Conservation (phyloP, 1,140 invertebrate species). For the Hesperophylax magnus region DNA sequence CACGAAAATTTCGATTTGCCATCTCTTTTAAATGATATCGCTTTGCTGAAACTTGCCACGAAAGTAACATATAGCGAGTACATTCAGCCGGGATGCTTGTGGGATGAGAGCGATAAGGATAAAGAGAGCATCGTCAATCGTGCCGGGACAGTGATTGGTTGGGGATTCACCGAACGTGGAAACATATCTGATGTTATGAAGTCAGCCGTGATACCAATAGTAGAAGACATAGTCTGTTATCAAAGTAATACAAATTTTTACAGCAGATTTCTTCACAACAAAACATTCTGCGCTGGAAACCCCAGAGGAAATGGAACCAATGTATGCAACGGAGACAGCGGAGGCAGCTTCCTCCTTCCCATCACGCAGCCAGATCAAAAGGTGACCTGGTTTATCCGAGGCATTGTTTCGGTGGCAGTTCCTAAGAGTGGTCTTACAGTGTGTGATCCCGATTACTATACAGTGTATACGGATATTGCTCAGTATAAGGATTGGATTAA, state of each 20-base stretch:
- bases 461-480: conserved; percentile 73
- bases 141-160: conserved; percentile 47
- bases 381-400: conserved; percentile 71
- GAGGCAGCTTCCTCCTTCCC: conserved; percentile 73
- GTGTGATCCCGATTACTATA: conserved; percentile 73
- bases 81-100: conserved; percentile 49
- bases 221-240: conserved; percentile 40
- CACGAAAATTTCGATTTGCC: conserved; percentile 38
- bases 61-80: conserved; percentile 46
- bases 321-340: conserved; percentile 74
- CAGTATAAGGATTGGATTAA: conserved; percentile 73
- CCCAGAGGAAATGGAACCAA: conserved; percentile 43
- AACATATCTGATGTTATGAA: conserved; percentile 22
- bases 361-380: conserved; percentile 63
- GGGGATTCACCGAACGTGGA: conserved; percentile 43
- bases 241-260: conserved; percentile 47
- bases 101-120: conserved; percentile 38
- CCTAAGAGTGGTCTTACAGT: conserved; percentile 63
- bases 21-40: conserved; percentile 48
- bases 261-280: conserved; percentile 35
- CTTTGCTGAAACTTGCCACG: conserved; percentile 36
- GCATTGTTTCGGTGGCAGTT: conserved; percentile 73
- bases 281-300: conserved; percentile 51
- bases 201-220: conserved; percentile 36
- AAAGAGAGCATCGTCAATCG: conserved; percentile 44